A percentile compares a stretch with the other conserved stretches of the same genome.
phyloP scores from a whole-genome alignment of 2,113 vertebrate genomes.

The Caloenas nicobarica region DNA sequence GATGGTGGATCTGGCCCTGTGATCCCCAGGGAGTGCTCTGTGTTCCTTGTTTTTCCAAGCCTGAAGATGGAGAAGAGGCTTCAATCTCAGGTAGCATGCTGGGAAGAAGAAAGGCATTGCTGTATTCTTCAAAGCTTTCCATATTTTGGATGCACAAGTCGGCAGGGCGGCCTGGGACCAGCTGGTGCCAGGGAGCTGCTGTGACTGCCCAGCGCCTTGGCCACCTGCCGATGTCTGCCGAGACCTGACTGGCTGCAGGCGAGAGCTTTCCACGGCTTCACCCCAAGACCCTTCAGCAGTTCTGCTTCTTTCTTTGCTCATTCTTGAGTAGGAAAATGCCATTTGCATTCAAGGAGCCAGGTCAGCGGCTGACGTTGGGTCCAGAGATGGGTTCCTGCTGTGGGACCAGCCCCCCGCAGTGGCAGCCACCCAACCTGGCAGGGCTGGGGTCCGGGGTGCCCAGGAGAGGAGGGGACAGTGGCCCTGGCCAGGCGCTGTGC shows the following conservation, averaged over 20 bases:
- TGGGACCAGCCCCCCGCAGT: accelerated
- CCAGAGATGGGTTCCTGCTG: neutral
- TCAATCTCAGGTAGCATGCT: neutral
- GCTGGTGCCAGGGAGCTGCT: neutral
- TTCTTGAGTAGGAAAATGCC: neutral
- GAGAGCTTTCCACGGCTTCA: accelerated
- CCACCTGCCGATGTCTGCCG: neutral
- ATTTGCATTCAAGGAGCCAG: neutral
- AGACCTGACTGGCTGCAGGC: neutral
- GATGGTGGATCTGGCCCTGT: neutral
- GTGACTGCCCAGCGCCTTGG: neutral
- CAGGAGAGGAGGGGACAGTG: neutral
- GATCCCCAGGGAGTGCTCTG: neutral
- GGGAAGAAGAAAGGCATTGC: neutral
- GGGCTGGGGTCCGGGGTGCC: neutral
- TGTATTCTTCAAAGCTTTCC: neutral
- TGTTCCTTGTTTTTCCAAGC: neutral
- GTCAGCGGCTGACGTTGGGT: neutral
- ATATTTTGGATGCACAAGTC: neutral
- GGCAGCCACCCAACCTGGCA: neutral
- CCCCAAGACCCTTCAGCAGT: neutral
- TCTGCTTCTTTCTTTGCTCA: neutral
- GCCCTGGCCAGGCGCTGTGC: neutral
- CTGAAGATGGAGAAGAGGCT: neutral
- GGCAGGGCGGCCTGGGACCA: neutral